Percentiles rank a stretch among this genome's conserved stretches.
Conservation (phyloP, 2,797 vertebrate species). For the Chromobotia macracanthus region DNA sequence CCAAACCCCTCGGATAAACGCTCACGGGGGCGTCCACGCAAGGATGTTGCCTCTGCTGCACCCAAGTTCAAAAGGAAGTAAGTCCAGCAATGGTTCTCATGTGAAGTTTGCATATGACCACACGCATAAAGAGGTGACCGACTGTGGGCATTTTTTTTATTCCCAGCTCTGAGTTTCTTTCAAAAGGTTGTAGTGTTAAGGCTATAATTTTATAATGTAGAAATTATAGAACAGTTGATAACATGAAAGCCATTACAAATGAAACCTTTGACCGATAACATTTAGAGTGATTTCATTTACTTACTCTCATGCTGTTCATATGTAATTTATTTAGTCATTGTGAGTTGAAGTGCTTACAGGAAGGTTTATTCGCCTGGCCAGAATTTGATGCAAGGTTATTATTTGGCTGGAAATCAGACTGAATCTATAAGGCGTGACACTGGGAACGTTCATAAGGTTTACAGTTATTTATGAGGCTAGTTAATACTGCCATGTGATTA, state of each 20-base stretch:
- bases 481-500: slow-evolving; percentile 21
- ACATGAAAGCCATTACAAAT: not conserved
- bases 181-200: slow-evolving; percentile 1
- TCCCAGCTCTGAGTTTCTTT: not conserved
- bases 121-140: not conserved
- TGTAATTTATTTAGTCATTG: not conserved
- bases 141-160: not conserved
- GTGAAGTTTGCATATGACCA: not conserved
- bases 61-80: slow-evolving; percentile 86
- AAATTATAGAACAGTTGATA: not conserved
- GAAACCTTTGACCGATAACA: not conserved
- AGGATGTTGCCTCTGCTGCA: slow-evolving; percentile 82
- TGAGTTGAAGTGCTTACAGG: not conserved
- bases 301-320: not conserved
- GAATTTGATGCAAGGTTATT: not conserved
- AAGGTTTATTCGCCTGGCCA: not conserved
- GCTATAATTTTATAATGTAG: not conserved
- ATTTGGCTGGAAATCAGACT: slow-evolving; percentile 4
- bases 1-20: slow-evolving; percentile 83
- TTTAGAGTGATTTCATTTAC: not conserved
- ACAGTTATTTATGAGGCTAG: slow-evolving; percentile 11
- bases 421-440: slow-evolving; percentile 14
- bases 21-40: slow-evolving; percentile 88
- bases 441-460: slow-evolving; percentile 13
- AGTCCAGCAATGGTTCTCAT: slow-evolving; percentile 59